Evolutionary conservation across 2,888 invertebrate species (phyloP).

Genomic region (Drosophila anomalipes): DNA sequence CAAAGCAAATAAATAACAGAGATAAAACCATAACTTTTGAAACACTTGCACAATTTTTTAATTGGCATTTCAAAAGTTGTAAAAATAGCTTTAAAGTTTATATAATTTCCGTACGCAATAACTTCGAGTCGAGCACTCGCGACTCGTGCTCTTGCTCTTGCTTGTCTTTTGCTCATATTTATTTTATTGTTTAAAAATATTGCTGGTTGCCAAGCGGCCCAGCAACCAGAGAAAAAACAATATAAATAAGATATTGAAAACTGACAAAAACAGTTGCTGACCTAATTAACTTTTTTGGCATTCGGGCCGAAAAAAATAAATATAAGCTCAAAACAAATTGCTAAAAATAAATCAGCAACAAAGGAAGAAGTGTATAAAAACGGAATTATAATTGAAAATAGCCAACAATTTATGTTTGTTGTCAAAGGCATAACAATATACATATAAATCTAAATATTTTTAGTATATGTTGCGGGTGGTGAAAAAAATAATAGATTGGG

Average conservation of each 20-base stretch:
- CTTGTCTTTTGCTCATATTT: slow-evolving; percentile 17
- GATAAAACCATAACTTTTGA: too few relatives aligned
- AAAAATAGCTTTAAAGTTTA: not conserved
- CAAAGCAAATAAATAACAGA: too few relatives aligned
- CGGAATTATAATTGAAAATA: slow-evolving; percentile 25
- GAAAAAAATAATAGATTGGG: not conserved
- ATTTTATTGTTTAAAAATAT: slow-evolving; percentile 17
- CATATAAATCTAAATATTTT: not conserved
- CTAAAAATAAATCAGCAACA: slow-evolving; percentile 62
- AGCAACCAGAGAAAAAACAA: slow-evolving; percentile 22
- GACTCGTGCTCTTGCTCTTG: not conserved
- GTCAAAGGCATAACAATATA: not conserved
- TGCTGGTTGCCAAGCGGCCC: slow-evolving; percentile 62
- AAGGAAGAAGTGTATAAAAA: slow-evolving; percentile 7
- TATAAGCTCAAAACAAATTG: slow-evolving; percentile 40
- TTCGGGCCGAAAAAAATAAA: slow-evolving; percentile 28
- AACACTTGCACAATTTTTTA: too few relatives aligned
- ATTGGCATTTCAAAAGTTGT: not conserved
- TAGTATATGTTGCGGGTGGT: not conserved
- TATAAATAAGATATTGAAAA: slow-evolving; percentile 57
- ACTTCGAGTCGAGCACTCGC: not conserved
- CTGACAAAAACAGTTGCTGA: slow-evolving; percentile 81
- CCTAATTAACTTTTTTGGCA: slow-evolving; percentile 75
- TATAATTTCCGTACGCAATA: slow-evolving; percentile 4
- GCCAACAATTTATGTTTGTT: slow-evolving; percentile 11